Evolutionary conservation across 2,113 vertebrate species (phyloP).

Genomic region (Pionites leucogaster): DNA sequence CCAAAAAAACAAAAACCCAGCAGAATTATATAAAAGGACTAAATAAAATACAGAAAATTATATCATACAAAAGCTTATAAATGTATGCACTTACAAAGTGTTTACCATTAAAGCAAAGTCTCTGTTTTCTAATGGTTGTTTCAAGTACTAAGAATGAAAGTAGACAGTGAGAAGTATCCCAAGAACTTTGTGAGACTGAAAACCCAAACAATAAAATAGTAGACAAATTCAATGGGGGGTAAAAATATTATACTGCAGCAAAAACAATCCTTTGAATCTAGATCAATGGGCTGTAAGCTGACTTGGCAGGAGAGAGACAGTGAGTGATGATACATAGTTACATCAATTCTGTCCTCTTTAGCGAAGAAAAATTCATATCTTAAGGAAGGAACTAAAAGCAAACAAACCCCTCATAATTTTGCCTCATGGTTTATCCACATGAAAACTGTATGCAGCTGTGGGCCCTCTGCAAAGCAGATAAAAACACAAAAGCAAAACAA

Average conservation of each 20-base stretch:
- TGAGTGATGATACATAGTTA: background rate
- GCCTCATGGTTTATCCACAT: background rate
- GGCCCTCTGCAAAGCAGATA: background rate
- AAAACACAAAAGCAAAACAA: background rate
- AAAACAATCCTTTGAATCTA: background rate
- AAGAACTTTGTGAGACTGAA: background rate
- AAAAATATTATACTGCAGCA: background rate
- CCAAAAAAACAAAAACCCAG: too few species aligned
- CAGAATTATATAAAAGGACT: background rate
- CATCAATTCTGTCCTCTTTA: background rate
- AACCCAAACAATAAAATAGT: background rate
- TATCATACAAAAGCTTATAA: background rate
- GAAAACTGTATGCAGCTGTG: background rate
- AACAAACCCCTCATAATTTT: accelerated
- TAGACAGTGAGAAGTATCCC: background rate
- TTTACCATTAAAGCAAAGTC: background rate
- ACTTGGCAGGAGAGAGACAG: background rate
- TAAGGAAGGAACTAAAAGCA: background rate
- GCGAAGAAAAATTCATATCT: background rate
- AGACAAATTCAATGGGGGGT: background rate
- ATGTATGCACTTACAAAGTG: background rate
- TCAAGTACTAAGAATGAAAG: background rate
- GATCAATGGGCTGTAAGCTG: background rate
- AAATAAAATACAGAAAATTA: background rate
- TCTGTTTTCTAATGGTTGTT: background rate